Conservation (phyloP, 2,113 vertebrate genomes). For the Elanoides forficatus region DNA sequence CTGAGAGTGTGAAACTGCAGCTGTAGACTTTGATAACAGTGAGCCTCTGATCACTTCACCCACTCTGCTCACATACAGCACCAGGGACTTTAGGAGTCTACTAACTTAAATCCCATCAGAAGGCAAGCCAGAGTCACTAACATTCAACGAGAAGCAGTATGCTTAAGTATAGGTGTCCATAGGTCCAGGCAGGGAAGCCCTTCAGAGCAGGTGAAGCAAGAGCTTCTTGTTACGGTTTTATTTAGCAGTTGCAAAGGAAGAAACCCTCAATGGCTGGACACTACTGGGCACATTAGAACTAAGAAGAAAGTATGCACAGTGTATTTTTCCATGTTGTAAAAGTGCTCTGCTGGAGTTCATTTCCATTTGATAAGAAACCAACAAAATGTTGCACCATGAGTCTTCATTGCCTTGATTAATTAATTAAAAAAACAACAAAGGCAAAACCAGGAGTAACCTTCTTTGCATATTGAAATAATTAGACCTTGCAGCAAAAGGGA, state of each 20-base stretch:
- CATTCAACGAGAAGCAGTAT: neutral
- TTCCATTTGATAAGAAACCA: neutral
- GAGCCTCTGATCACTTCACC: neutral
- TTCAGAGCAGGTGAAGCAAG: neutral
- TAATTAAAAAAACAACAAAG: neutral
- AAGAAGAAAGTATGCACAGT: neutral
- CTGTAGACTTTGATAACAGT: neutral
- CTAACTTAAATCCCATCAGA: neutral
- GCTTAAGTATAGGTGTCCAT: neutral
- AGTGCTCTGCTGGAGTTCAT: neutral
- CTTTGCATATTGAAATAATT: neutral
- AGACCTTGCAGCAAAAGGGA: neutral
- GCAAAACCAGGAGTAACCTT: neutral
- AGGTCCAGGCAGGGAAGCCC: neutral
- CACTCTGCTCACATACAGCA: neutral
- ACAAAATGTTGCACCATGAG: neutral
- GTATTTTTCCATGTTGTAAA: neutral
- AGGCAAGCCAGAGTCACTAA: neutral
- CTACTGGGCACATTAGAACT: neutral
- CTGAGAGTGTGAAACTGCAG: neutral
- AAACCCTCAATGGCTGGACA: neutral
- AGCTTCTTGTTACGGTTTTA: neutral
- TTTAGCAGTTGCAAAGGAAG: neutral
- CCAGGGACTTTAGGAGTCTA: neutral
- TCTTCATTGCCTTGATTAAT: neutral